Percentiles rank a stretch among this genome's conserved stretches.
phyloP scores from a whole-genome alignment of 2,113 vertebrate species.

The Eubucco bourcierii region DNA sequence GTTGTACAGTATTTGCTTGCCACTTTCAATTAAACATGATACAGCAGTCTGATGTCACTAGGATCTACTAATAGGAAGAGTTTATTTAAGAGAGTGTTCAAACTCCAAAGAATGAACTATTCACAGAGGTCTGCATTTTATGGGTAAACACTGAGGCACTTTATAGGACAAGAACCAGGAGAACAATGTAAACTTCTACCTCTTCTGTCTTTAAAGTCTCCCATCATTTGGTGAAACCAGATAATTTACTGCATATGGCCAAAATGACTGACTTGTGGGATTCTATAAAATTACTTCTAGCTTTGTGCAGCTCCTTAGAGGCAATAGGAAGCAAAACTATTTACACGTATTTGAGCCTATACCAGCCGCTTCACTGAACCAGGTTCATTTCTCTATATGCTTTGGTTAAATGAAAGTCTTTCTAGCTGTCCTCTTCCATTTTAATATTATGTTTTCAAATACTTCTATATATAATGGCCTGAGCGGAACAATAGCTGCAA shows the following conservation, averaged over 20 bases:
- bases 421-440: background rate
- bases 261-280: background rate
- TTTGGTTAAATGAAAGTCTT: background rate
- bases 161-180: background rate
- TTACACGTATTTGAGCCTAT: background rate
- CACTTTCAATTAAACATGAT: conserved; percentile 60
- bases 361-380: background rate
- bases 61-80: conserved; percentile 1
- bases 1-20: conserved; percentile 54
- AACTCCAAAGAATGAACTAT: background rate
- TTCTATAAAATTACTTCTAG: background rate
- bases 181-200: background rate
- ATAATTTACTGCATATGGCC: background rate
- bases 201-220: background rate
- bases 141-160: background rate
- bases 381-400: background rate
- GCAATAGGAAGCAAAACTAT: background rate
- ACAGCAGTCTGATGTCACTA: conserved; percentile 19
- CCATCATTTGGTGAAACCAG: background rate
- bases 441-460: background rate
- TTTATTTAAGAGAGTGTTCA: background rate
- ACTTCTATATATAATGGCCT: background rate
- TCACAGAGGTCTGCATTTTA: background rate
- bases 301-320: background rate
- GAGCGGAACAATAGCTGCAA: background rate